These are phyloP conservation scores for Rhea pennata DNA, from an alignment of 2,113 vertebrate genomes.

Conservation along the genomic window DNA sequence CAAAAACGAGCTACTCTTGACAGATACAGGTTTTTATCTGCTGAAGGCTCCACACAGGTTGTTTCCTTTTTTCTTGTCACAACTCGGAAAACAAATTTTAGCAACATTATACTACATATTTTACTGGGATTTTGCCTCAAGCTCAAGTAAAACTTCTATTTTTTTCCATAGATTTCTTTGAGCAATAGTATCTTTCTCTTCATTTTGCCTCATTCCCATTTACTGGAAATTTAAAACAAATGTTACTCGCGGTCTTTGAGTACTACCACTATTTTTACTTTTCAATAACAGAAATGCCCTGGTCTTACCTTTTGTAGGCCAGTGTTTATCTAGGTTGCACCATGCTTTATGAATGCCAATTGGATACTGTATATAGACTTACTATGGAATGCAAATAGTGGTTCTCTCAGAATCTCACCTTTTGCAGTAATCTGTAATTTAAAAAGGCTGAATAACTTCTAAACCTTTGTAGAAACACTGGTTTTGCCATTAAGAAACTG, in stretches of 20 bases:
- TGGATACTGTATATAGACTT: background rate
- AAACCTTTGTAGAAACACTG: background rate
- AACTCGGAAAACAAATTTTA: background rate
- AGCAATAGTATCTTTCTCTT: background rate
- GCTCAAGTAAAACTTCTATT: background rate
- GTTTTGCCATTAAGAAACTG: background rate
- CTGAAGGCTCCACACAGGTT: background rate
- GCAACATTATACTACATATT: background rate
- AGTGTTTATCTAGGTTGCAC: rapidly evolving
- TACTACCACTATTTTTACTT: background rate
- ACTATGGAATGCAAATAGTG: rapidly evolving
- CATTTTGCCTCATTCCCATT: background rate
- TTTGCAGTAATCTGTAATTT: background rate
- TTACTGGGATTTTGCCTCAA: background rate
- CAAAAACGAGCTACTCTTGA: background rate
- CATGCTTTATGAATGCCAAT: rapidly evolving
- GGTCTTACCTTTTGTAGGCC: background rate
- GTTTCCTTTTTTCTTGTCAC: background rate
- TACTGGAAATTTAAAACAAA: background rate
- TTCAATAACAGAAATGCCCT: background rate
- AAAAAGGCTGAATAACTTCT: background rate
- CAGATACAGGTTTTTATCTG: background rate
- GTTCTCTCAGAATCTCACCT: background rate
- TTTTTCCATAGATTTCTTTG: background rate
- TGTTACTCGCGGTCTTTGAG: background rate